These are phyloP conservation scores for Toxostoma redivivum DNA, from an alignment of 2,113 vertebrate species.

Conservation along the genomic window DNA sequence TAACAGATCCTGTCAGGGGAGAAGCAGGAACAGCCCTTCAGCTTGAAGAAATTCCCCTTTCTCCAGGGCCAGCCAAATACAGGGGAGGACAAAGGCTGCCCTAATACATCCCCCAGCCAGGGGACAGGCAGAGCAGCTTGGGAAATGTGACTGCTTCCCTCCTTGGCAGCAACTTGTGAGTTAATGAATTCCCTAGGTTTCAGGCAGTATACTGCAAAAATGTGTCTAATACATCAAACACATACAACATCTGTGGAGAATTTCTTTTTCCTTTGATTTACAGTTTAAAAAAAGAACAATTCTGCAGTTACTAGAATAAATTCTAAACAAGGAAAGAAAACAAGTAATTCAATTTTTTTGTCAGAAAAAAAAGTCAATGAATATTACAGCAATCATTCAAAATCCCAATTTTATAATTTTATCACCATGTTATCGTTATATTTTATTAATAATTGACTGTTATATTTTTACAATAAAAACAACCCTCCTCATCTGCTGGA, in stretches of 20 bases:
- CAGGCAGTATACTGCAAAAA: slow-evolving; percentile 31
- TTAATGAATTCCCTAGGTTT: slow-evolving; percentile 56
- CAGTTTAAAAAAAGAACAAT: slow-evolving; percentile 15
- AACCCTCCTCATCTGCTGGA: not conserved
- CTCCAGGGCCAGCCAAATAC: not conserved
- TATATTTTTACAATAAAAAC: not conserved
- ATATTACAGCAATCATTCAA: not conserved
- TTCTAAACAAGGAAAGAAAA: not conserved
- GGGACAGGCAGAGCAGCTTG: not conserved
- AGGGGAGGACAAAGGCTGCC: not conserved
- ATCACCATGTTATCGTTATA: not conserved
- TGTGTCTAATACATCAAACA: slow-evolving; percentile 49
- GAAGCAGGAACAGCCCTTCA: not conserved
- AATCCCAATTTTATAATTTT: not conserved
- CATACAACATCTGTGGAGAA: slow-evolving; percentile 33
- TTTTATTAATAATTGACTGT: not conserved
- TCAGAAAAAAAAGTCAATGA: not conserved
- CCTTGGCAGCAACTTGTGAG: slow-evolving; percentile 1
- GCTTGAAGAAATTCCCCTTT: not conserved
- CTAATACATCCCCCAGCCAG: not conserved
- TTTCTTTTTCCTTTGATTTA: slow-evolving; percentile 50
- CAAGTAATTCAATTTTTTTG: not conserved
- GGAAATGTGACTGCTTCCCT: not conserved
- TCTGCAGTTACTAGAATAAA: slow-evolving; percentile 30
- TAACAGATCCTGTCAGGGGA: not conserved